phyloP scores from a whole-genome alignment of 2,113 vertebrate species.

The Lophius piscatorius region DNA sequence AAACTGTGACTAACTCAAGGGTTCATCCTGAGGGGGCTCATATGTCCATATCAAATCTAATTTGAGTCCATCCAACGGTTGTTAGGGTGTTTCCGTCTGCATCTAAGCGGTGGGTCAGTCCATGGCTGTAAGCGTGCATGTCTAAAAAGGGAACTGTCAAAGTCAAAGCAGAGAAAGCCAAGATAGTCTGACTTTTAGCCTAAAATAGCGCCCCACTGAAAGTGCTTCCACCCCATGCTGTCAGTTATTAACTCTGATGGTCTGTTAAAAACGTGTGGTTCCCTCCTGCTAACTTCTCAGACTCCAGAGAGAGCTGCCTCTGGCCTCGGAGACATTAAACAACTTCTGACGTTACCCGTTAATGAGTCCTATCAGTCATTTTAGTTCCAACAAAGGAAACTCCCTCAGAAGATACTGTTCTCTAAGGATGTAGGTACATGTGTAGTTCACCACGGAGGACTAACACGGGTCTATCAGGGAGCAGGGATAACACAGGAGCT shows the following conservation, averaged over 20 bases:
- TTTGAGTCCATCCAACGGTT: too few species aligned
- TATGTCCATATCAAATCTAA: too few species aligned
- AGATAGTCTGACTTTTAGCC: not conserved
- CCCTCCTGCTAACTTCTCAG: too few species aligned
- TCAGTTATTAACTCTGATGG: not conserved
- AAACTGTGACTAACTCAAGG: too few species aligned
- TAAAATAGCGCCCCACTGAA: not conserved
- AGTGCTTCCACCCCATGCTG: not conserved
- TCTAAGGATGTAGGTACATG: not conserved
- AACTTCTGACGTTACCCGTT: not conserved
- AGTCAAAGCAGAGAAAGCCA: not conserved
- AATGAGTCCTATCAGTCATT: not conserved
- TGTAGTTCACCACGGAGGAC: conserved; percentile 1
- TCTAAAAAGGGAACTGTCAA: not conserved
- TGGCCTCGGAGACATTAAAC: not conserved
- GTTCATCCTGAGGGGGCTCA: too few species aligned
- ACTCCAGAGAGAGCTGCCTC: not conserved
- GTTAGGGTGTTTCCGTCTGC: too few species aligned
- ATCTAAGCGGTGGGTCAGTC: too few species aligned
- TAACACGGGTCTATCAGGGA: conserved; percentile 28
- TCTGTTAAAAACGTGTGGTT: not conserved
- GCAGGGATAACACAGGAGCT: conserved; percentile 16
- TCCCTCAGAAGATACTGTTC: not conserved
- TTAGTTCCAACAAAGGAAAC: not conserved
- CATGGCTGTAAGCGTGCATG: not conserved